phyloP scores from a whole-genome alignment of 92 coral and sea anemone genomes.

The Anthopleura xanthogrammica region DNA sequence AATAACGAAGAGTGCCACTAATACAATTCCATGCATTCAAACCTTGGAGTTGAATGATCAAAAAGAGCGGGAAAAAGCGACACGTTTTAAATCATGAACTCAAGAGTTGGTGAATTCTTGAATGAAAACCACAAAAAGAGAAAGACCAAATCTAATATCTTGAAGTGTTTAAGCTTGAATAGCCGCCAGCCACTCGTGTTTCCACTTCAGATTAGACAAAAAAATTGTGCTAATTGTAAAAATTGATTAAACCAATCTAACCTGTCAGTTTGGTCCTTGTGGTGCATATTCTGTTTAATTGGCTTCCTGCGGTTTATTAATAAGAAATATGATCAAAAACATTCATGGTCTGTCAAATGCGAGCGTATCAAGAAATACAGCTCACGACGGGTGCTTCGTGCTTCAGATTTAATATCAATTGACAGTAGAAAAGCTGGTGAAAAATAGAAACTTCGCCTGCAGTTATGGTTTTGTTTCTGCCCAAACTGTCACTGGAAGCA shows the following conservation, averaged over 20 bases:
- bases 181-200: background rate
- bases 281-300: constrained; percentile 27
- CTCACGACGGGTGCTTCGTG: constrained; percentile 22
- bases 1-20: background rate
- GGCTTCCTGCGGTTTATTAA: constrained; percentile 32
- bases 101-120: background rate
- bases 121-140: background rate
- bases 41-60: background rate
- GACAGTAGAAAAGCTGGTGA: constrained; percentile 6
- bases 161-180: background rate
- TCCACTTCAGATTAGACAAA: background rate
- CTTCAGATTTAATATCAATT: constrained; percentile 26
- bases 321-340: constrained; percentile 5
- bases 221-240: constrained; percentile 9
- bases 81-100: background rate
- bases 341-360: constrained; percentile 25
- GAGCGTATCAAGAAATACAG: constrained; percentile 17
- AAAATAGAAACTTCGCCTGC: background rate
- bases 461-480: background rate
- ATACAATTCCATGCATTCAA: background rate
- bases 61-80: background rate
- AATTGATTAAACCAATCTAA: background rate
- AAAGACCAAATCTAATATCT: background rate
- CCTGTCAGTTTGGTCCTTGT: constrained; percentile 18
- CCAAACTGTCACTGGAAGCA: background rate